Percentiles rank a stretch among this genome's conserved stretches.
These are phyloP conservation scores for Clarias fuscus DNA, from an alignment of 2,797 vertebrate species.

Conservation along the genomic window DNA sequence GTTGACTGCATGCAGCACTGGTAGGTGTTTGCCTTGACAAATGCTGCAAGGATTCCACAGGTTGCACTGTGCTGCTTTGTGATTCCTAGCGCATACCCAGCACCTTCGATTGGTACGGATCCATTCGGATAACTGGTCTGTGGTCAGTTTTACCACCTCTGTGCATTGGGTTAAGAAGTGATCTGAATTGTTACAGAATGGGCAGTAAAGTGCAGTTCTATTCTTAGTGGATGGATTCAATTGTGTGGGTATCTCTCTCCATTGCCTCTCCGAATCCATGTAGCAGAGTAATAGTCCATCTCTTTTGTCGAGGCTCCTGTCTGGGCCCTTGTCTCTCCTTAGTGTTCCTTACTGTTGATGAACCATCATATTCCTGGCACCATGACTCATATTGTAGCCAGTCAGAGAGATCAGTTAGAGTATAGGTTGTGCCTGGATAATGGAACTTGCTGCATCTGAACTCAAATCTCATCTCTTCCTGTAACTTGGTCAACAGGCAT, in stretches of 20 bases:
- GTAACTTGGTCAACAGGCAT: slow-evolving; percentile 19
- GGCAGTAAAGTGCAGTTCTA: too few relatives aligned
- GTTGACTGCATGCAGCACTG: slow-evolving; percentile 22
- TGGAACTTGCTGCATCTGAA: slow-evolving; percentile 21
- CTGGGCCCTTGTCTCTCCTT: too few relatives aligned
- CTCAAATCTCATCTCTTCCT: neutral
- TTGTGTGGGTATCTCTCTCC: too few relatives aligned
- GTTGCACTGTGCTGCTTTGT: neutral
- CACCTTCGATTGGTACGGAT: slow-evolving; percentile 24
- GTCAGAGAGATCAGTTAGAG: slow-evolving; percentile 11
- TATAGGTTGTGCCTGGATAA: neutral
- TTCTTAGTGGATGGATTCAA: too few relatives aligned
- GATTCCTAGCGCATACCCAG: neutral
- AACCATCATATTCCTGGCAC: too few relatives aligned
- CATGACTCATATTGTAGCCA: too few relatives aligned
- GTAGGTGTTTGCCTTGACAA: slow-evolving; percentile 35
- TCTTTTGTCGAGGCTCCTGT: too few relatives aligned
- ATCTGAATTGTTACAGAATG: too few relatives aligned
- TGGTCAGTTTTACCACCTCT: slow-evolving; percentile 1
- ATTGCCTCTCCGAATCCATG: neutral
- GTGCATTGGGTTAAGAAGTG: slow-evolving; percentile 39
- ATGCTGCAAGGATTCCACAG: slow-evolving; percentile 6
- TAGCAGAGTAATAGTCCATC: slow-evolving; percentile 18
- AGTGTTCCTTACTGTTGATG: too few relatives aligned
- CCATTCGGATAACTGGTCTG: slow-evolving; percentile 34